phyloP scores from a whole-genome alignment of 2,113 vertebrate species.

The Corythaixoides concolor region DNA sequence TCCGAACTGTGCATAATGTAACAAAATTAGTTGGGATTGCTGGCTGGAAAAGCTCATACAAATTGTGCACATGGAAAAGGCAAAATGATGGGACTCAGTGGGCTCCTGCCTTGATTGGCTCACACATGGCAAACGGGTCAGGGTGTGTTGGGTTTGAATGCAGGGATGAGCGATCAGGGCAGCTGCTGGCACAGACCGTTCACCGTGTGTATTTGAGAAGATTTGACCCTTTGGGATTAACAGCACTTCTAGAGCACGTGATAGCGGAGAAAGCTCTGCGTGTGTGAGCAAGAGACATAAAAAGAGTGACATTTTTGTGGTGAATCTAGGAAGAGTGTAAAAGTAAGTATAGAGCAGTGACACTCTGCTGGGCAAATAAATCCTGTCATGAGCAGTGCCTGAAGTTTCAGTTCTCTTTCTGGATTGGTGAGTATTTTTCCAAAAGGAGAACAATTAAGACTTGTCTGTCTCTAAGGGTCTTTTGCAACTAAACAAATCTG shows the following conservation, averaged over 20 bases:
- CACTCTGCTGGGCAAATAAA: background rate
- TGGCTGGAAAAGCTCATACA: background rate
- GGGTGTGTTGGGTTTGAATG: background rate
- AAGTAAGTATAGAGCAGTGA: background rate
- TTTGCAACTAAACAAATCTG: background rate
- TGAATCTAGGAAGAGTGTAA: background rate
- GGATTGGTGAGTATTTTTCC: background rate
- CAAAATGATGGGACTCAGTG: accelerated
- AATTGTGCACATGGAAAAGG: background rate
- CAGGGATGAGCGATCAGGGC: background rate
- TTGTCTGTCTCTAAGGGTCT: background rate
- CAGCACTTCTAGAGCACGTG: background rate
- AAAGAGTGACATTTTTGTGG: background rate
- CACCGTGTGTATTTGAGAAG: background rate
- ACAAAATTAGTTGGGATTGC: background rate
- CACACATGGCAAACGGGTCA: background rate
- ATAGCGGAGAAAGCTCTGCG: background rate
- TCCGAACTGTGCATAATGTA: background rate
- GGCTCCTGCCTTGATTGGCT: background rate
- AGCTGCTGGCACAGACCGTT: background rate
- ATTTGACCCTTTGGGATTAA: background rate
- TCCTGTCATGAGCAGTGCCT: background rate
- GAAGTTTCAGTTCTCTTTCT: background rate
- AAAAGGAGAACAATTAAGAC: background rate
- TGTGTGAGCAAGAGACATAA: background rate